A percentile compares a stretch with the other conserved stretches of the same genome.
Evolutionary conservation across 2,888 invertebrate species (phyloP).

Genomic region (Agrenia bidenticulata): DNA sequence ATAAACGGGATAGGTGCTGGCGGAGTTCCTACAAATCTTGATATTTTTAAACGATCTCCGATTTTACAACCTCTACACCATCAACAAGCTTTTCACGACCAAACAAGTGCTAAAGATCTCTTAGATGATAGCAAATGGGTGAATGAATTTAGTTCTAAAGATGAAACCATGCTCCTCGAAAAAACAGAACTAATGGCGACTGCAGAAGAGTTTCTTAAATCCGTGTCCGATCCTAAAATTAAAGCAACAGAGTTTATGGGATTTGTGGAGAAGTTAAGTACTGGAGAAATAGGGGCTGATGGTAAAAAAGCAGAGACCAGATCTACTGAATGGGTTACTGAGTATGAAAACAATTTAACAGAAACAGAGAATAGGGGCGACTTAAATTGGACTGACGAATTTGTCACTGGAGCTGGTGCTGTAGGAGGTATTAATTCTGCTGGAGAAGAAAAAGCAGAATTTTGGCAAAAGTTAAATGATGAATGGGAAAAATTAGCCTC

Average conservation of each 20-base stretch:
- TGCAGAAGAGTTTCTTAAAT: conserved; percentile 40
- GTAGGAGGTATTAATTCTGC: conserved; percentile 6
- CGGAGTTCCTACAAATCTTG: background rate
- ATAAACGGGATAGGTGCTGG: too few species aligned
- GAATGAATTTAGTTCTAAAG: conserved; percentile 21
- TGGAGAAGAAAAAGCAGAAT: conserved; percentile 54
- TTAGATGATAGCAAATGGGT: conserved; percentile 47
- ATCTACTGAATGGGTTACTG: conserved; percentile 32
- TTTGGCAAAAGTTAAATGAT: conserved; percentile 68
- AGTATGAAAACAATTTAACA: conserved; percentile 30
- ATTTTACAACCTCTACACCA: background rate
- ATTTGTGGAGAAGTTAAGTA: conserved; percentile 47
- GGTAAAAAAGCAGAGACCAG: background rate
- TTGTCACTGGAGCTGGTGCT: conserved; percentile 16
- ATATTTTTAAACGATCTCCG: background rate
- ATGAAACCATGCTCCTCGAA: conserved; percentile 6
- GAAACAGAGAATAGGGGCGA: background rate
- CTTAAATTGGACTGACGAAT: conserved; percentile 37
- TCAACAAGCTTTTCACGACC: background rate
- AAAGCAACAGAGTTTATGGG: conserved; percentile 50
- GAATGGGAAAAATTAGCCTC: conserved; percentile 78
- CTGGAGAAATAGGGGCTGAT: conserved; percentile 32
- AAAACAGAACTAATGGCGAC: conserved; percentile 44
- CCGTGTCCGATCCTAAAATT: conserved; percentile 41
- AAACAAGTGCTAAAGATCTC: conserved; percentile 39